Evolutionary conservation across 1,140 invertebrate species (phyloP).

Genomic region (Drosophila melanica): DNA sequence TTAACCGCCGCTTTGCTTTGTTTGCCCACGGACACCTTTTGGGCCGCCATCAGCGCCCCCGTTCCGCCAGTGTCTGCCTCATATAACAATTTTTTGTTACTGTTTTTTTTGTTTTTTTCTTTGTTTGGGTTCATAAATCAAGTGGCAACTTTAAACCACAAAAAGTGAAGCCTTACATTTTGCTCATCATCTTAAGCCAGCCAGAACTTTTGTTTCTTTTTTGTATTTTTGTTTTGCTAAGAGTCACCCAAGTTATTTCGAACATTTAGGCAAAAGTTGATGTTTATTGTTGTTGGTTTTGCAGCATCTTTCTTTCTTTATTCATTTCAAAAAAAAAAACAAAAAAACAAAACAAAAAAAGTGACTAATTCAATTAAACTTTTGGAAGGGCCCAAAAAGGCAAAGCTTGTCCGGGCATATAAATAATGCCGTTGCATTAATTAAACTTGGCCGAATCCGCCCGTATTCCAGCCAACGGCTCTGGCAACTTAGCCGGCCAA

Average conservation of each 20-base stretch:
- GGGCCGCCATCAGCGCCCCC: no score
- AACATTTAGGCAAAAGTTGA: slow-evolving; percentile 12
- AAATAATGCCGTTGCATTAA: slow-evolving; percentile 77
- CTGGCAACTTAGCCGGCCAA: slow-evolving; percentile 11
- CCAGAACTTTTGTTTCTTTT: slow-evolving; percentile 11
- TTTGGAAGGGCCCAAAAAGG: slow-evolving; percentile 45
- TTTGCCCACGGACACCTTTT: slow-evolving; percentile 44
- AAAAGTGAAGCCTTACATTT: slow-evolving; percentile 23
- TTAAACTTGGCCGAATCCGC: slow-evolving; percentile 51
- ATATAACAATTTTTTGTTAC: background rate
- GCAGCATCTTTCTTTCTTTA: slow-evolving; percentile 8
- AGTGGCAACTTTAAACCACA: slow-evolving; percentile 34
- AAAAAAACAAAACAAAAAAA: slow-evolving; percentile 49
- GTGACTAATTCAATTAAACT: slow-evolving; percentile 76
- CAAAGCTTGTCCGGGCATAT: slow-evolving; percentile 55
- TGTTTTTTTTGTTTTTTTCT: background rate
- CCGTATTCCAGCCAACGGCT: slow-evolving; percentile 12
- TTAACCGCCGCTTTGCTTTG: slow-evolving; percentile 54
- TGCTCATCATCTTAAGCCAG: slow-evolving; percentile 23
- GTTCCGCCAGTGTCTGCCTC: background rate
- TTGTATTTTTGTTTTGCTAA: slow-evolving; percentile 12
- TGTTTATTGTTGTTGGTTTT: slow-evolving; percentile 13
- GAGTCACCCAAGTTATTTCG: slow-evolving; percentile 10
- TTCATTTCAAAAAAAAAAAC: background rate
- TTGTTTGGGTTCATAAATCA: slow-evolving; percentile 29